A percentile compares a stretch with the other conserved stretches of the same genome.
These are phyloP conservation scores for Oreochromis grahami DNA, from an alignment of 2,797 vertebrate species.

Conservation along the genomic window DNA sequence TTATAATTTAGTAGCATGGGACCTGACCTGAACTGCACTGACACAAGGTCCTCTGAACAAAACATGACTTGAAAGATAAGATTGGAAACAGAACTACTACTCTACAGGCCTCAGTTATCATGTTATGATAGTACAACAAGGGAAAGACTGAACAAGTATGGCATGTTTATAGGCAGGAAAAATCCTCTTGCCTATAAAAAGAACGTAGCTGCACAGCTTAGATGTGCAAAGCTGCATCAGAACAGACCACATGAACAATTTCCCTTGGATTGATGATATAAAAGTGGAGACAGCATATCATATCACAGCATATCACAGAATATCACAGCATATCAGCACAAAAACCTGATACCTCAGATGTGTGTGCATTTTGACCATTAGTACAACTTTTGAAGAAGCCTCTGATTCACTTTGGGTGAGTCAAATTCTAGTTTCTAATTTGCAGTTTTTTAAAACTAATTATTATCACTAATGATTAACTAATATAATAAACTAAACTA, in stretches of 20 bases:
- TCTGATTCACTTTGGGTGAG: background rate
- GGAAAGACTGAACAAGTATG: background rate
- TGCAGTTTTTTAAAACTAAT: accelerated
- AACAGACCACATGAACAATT: background rate
- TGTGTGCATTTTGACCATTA: background rate
- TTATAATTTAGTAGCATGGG: background rate
- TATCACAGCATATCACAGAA: background rate
- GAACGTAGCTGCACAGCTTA: background rate
- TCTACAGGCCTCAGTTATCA: background rate
- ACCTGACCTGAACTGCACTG: background rate
- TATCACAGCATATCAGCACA: background rate
- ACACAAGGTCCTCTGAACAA: background rate
- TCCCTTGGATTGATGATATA: background rate
- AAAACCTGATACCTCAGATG: background rate
- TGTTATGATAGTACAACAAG: background rate
- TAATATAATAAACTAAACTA: background rate
- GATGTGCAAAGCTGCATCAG: background rate
- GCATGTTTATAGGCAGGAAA: background rate
- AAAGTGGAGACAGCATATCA: background rate
- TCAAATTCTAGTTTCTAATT: background rate
- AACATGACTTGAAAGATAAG: background rate
- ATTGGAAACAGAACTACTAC: background rate
- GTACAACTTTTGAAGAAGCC: background rate
- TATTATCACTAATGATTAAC: background rate
- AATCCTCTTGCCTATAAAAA: background rate